These are phyloP conservation scores for Chironomus tepperi DNA, from an alignment of 1,140 invertebrate genomes.

Conservation along the genomic window DNA sequence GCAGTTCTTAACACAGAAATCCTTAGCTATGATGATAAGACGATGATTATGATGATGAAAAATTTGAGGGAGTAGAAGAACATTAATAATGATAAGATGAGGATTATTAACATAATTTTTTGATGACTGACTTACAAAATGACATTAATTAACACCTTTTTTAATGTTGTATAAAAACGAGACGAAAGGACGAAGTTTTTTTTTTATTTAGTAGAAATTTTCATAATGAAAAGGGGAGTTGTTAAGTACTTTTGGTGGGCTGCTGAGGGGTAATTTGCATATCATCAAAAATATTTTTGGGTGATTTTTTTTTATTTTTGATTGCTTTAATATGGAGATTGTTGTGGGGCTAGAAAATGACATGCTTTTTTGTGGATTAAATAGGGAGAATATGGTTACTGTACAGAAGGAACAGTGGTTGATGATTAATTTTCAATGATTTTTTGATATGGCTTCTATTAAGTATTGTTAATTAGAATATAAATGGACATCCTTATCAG, in stretches of 20 bases:
- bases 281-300: background rate
- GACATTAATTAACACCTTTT: conserved; percentile 21
- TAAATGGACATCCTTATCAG: too few relatives aligned
- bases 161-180: too few relatives aligned
- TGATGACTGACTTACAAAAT: conserved; percentile 14
- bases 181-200: background rate
- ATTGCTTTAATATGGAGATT: background rate
- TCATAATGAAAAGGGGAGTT: background rate
- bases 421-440: too few relatives aligned
- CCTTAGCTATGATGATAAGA: background rate
- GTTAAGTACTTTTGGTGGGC: background rate
- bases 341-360: too few relatives aligned
- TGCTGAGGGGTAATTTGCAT: background rate
- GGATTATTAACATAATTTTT: conserved; percentile 18
- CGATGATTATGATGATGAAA: background rate
- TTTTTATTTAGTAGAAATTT: background rate
- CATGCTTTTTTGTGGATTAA: background rate
- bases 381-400: too few relatives aligned
- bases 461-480: too few relatives aligned
- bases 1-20: background rate
- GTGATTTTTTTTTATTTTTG: too few relatives aligned
- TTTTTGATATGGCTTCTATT: too few relatives aligned
- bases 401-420: too few relatives aligned
- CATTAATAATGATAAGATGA: background rate
- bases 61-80: background rate